Conservation (phyloP, 2,797 vertebrate genomes). For the Ambastaia sidthimunki region DNA sequence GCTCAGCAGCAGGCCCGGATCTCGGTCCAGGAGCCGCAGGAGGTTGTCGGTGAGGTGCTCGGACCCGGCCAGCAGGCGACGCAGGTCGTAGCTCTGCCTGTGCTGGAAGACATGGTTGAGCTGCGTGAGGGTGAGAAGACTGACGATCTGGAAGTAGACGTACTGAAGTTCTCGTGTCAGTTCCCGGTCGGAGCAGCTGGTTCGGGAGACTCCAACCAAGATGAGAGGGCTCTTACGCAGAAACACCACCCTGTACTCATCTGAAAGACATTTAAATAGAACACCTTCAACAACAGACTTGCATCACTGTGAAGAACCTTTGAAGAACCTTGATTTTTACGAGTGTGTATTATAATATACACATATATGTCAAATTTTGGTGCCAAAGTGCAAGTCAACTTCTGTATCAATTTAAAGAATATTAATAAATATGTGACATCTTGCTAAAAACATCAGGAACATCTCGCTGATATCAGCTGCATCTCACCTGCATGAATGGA, state of each 20-base stretch:
- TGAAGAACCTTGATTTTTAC: too few relatives aligned
- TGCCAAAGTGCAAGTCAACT: too few relatives aligned
- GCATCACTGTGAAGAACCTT: too few relatives aligned
- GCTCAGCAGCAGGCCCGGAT: conserved; percentile 92
- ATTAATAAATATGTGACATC: too few relatives aligned
- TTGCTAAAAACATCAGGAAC: not conserved
- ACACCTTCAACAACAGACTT: not conserved
- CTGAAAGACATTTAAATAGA: conserved; percentile 69
- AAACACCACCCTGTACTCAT: conserved; percentile 95
- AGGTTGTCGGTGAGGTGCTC: conserved; percentile 95
- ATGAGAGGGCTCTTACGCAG: conserved; percentile 93
- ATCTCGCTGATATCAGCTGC: not conserved
- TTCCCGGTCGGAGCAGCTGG: conserved; percentile 89
- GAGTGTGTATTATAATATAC: too few relatives aligned
- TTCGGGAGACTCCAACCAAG: conserved; percentile 90
- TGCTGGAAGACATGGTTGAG: conserved; percentile 95
- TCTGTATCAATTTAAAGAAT: too few relatives aligned
- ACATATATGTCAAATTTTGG: too few relatives aligned
- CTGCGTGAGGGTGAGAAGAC: conserved; percentile 93
- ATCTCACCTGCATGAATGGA: conserved; percentile 93
- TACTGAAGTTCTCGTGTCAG: conserved; percentile 93
- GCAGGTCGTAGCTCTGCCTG: conserved; percentile 96
- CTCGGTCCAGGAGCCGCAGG: conserved; percentile 87
- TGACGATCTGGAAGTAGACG: conserved; percentile 98
- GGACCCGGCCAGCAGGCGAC: conserved; percentile 90